Evolutionary conservation across 2,113 vertebrate species (phyloP).

Genomic region (Hippoglossus stenolepis): DNA sequence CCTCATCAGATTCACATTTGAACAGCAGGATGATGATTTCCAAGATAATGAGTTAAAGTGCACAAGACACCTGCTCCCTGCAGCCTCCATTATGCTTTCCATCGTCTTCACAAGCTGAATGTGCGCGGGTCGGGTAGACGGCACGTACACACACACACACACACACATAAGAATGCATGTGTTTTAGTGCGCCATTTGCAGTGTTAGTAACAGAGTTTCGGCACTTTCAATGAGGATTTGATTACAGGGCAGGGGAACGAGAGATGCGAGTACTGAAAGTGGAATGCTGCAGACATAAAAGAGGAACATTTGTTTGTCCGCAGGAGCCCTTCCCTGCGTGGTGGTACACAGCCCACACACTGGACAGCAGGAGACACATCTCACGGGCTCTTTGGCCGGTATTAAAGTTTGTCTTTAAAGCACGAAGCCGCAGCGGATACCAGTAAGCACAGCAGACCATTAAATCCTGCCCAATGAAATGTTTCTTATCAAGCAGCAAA

Average conservation of each 20-base stretch:
- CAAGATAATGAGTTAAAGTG: slow-evolving; percentile 1
- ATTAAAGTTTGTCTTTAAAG: slow-evolving; percentile 42
- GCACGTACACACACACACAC: background rate
- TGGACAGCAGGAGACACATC: slow-evolving; percentile 62
- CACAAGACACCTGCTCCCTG: background rate
- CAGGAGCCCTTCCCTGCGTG: slow-evolving; percentile 53
- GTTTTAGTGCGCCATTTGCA: background rate
- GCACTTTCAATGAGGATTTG: slow-evolving; percentile 39
- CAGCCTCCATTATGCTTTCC: background rate
- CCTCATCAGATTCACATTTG: background rate
- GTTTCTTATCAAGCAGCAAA: slow-evolving; percentile 11
- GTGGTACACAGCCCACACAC: slow-evolving; percentile 60
- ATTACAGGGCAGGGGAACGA: slow-evolving; percentile 25
- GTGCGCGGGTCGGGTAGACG: background rate
- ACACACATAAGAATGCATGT: too few relatives aligned
- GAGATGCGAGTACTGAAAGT: slow-evolving; percentile 31
- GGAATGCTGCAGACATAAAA: slow-evolving; percentile 40
- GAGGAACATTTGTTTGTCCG: slow-evolving; percentile 65
- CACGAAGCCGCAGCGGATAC: slow-evolving; percentile 27
- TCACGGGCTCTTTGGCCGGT: slow-evolving; percentile 42
- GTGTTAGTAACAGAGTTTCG: background rate
- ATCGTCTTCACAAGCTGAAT: background rate
- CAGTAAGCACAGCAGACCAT: slow-evolving; percentile 24
- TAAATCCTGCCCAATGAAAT: slow-evolving; percentile 45
- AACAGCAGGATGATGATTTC: slow-evolving; percentile 6